Percentiles rank a stretch among this genome's conserved stretches.
These are phyloP conservation scores for Phoxinus phoxinus DNA, from an alignment of 2,113 vertebrate species.

Conservation along the genomic window DNA sequence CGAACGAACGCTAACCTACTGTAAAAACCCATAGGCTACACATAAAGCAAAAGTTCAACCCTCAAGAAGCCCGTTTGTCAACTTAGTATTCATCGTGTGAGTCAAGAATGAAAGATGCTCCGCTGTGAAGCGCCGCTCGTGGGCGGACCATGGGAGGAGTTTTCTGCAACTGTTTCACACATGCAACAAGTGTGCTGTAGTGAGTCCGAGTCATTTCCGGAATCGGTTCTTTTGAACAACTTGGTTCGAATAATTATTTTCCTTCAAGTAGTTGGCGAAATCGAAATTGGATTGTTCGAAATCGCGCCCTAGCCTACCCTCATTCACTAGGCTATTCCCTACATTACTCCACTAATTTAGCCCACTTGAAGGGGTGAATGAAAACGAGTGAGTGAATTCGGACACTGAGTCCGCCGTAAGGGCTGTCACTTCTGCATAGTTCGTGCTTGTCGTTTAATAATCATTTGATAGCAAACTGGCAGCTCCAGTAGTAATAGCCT, in stretches of 20 bases:
- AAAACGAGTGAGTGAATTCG: too few relatives aligned
- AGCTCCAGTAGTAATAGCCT: too few relatives aligned
- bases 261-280: neutral
- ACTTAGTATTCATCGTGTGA: constrained; percentile 1
- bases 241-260: neutral
- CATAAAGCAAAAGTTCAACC: neutral
- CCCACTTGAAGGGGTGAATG: too few relatives aligned
- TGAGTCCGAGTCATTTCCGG: neutral
- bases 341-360: too few relatives aligned
- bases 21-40: neutral
- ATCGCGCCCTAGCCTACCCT: too few relatives aligned
- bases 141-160: constrained; percentile 51
- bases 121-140: neutral
- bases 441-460: too few relatives aligned
- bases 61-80: neutral
- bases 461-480: too few relatives aligned
- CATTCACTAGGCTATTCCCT: too few relatives aligned
- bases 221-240: neutral
- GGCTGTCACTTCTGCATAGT: too few relatives aligned
- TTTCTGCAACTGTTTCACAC: constrained; percentile 22
- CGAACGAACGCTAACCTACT: neutral
- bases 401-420: too few relatives aligned
- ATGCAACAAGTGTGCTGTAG: constrained; percentile 33
- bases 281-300: too few relatives aligned
- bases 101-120: constrained; percentile 7